phyloP scores from a whole-genome alignment of 2,113 vertebrate genomes.

The Phalacrocorax carbo region DNA sequence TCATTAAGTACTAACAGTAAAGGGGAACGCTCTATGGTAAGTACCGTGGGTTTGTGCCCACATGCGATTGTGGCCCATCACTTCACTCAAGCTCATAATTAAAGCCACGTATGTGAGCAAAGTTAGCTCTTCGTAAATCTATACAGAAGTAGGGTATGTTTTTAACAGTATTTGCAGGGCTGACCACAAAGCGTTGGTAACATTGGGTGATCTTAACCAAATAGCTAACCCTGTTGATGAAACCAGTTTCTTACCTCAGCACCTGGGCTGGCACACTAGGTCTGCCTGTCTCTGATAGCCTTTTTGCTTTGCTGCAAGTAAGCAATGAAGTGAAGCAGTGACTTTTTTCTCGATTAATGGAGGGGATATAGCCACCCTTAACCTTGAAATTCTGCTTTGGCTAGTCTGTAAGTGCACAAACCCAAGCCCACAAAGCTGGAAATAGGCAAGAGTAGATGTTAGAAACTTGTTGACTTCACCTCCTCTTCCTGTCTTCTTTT shows the following conservation, averaged over 20 bases:
- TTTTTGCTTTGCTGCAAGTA: background rate
- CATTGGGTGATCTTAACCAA: background rate
- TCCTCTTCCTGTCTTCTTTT: background rate
- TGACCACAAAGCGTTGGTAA: background rate
- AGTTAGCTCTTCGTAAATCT: background rate
- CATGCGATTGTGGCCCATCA: background rate
- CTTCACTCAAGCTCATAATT: background rate
- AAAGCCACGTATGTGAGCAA: background rate
- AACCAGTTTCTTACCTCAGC: background rate
- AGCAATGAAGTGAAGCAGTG: background rate
- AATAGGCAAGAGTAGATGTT: background rate
- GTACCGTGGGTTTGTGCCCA: background rate
- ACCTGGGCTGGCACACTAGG: background rate
- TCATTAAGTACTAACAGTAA: background rate
- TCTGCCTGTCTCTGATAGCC: background rate
- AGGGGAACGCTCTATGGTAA: accelerated
- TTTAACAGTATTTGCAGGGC: background rate
- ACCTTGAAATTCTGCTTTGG: background rate
- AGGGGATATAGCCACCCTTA: background rate
- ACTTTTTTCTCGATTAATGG: background rate
- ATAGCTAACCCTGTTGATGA: background rate
- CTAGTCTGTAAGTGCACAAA: background rate
- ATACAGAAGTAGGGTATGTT: background rate
- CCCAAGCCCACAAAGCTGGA: accelerated
- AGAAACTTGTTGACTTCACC: background rate